Evolutionary conservation across 2,888 invertebrate genomes (phyloP), one percentile per base, ranked within the genome.

Genomic region (Trichopria drosophilae): DNA sequence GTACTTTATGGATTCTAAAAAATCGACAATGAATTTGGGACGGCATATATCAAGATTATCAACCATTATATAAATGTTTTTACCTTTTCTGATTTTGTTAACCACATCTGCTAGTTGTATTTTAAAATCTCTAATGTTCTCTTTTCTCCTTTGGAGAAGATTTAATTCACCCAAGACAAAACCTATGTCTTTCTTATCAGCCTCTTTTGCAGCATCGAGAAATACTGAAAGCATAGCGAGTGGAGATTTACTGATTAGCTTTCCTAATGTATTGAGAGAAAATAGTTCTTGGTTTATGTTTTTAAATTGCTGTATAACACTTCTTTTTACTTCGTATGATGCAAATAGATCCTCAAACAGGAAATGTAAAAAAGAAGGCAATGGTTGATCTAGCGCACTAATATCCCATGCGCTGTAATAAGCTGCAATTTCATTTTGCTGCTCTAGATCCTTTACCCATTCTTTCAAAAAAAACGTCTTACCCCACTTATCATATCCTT

Each of bases 401-500:
- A 42, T 29, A 42, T 42, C 42, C 42, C 29, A 42, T 42, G 42
- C 42, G 42, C 16, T 42, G 32, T 42, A 42, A 15, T 42, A 42
- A 42, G 42, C 42, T 42, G 42, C 42, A 42, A 42, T 42, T 42
- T 42, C 42, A 42, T 42, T 42, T 42, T 42, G 42, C 31, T 42
- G 42, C 23, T 42, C 32, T 42, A 42, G 23, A 29, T 42, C 42
- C 32, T 42, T 42, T 42, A 42, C 42, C 42, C 42, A 42, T 15
- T 42, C 22, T 42, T 42, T 42, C 42, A 42, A 15, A 31, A 42
- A 42, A 42, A 42, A 42, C 22, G 42, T 42, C 42, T 42, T 42
- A 12, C 42, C 42, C 42, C 42, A 42, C 32, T 32, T 32, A 42
- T 42, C 29, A 42, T 42, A 42, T 42, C 42, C 42, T 42, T 42